Percentiles rank a stretch among this genome's conserved stretches.
Evolutionary conservation across 2,888 invertebrate genomes (phyloP).

Genomic region (Strigamia crassipes): DNA sequence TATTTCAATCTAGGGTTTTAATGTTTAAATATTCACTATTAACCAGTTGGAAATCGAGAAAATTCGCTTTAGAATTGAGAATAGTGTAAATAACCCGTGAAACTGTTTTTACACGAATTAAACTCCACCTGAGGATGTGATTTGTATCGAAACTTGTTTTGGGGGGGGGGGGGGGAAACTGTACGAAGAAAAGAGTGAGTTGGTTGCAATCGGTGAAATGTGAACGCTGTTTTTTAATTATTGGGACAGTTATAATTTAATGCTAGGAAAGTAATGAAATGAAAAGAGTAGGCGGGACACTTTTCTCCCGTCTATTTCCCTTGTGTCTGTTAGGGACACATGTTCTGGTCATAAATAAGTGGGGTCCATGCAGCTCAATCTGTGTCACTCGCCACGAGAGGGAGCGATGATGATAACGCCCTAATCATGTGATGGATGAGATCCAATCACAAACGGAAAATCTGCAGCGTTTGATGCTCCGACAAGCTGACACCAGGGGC

Average conservation of each 20-base stretch:
- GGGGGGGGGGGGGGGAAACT: too few relatives aligned
- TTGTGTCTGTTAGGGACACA: conserved; percentile 41
- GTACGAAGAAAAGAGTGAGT: too few relatives aligned
- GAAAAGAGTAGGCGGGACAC: conserved; percentile 41
- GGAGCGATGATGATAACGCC: conserved; percentile 39
- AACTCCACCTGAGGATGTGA: too few relatives aligned
- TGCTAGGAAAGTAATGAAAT: conserved; percentile 7
- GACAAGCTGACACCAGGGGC: conserved; percentile 44
- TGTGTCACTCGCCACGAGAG: conserved; percentile 36
- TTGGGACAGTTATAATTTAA: conserved; percentile 38
- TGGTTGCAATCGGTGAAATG: too few relatives aligned
- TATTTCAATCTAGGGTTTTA: neutral
- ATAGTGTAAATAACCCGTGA: too few relatives aligned
- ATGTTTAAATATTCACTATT: too few relatives aligned
- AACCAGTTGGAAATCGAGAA: too few relatives aligned
- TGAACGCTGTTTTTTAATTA: neutral
- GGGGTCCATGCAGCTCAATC: conserved; percentile 27
- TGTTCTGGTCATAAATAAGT: conserved; percentile 43
- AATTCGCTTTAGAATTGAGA: too few relatives aligned
- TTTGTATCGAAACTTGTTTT: too few relatives aligned
- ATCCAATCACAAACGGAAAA: conserved; percentile 43
- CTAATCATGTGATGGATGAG: conserved; percentile 46
- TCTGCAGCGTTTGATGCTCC: conserved; percentile 43
- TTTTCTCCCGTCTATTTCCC: conserved; percentile 41
- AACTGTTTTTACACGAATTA: too few relatives aligned